phyloP scores from a whole-genome alignment of 2,797 vertebrate genomes.

The Sarcoramphus papa region DNA sequence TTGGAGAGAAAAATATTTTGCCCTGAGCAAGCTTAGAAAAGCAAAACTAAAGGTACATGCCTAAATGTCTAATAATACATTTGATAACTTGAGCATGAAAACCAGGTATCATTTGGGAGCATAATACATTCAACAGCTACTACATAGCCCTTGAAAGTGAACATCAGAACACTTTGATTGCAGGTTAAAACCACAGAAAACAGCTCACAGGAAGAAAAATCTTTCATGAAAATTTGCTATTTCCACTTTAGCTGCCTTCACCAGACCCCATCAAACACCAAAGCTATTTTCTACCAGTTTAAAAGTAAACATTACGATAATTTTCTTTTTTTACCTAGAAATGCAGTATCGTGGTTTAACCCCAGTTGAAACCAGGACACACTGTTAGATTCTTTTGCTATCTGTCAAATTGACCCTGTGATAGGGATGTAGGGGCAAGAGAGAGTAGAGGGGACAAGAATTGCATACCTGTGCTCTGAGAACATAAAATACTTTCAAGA shows the following conservation, averaged over 20 bases:
- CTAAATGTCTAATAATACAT: background rate
- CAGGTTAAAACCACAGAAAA: slow-evolving; percentile 24
- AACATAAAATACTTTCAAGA: background rate
- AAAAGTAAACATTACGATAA: background rate
- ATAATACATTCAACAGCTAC: background rate
- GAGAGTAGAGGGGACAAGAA: background rate
- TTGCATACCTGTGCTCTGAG: background rate
- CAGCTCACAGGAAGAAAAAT: background rate
- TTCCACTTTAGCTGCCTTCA: background rate
- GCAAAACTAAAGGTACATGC: background rate
- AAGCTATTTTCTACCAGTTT: background rate
- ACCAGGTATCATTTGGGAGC: background rate
- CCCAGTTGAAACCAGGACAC: too few relatives aligned
- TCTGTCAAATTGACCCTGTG: background rate
- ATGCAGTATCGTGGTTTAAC: background rate
- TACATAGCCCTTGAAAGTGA: background rate
- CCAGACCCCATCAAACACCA: background rate
- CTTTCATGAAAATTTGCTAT: background rate
- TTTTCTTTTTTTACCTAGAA: background rate
- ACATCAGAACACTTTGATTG: background rate
- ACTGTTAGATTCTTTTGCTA: background rate
- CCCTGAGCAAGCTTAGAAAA: background rate
- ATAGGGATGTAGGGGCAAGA: background rate
- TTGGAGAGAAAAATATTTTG: background rate
- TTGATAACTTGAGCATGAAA: background rate